A percentile compares a stretch with the other conserved stretches of the same genome.
Conservation (phyloP, 1,140 invertebrate species). For the Nephotettix cincticeps region DNA sequence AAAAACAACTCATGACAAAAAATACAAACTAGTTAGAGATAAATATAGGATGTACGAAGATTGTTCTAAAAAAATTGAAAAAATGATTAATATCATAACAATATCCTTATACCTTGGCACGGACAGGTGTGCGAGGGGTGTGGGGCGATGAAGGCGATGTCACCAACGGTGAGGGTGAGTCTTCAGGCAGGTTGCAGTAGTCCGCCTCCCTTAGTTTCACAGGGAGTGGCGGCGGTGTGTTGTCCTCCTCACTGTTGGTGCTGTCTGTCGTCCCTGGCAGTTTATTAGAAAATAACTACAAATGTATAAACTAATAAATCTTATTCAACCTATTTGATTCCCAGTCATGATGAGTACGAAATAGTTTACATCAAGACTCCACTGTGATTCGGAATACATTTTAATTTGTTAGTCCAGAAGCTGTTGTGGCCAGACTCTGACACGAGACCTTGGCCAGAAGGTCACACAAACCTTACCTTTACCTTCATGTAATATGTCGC, state of each 20-base stretch:
- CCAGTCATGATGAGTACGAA: no score
- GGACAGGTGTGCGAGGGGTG: conserved; percentile 20
- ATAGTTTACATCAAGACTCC: no score
- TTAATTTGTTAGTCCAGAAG: no score
- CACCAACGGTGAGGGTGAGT: conserved; percentile 40
- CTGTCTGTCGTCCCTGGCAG: conserved; percentile 61
- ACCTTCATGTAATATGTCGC: no score
- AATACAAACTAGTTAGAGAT: conserved; percentile 33
- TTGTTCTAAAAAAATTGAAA: neutral
- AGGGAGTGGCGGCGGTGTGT: conserved; percentile 65
- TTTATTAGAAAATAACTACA: no score
- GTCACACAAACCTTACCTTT: no score
- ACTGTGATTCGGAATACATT: no score
- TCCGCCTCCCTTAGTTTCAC: conserved; percentile 64
- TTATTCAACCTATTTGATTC: no score
- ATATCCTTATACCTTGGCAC: conserved; percentile 22
- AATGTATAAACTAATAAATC: no score
- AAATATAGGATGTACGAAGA: neutral
- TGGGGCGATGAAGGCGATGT: conserved; percentile 32
- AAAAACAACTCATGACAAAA: no score
- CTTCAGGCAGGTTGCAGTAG: conserved; percentile 57
- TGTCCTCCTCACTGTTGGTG: conserved; percentile 64
- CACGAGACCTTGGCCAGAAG: no score
- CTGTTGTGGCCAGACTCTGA: no score
- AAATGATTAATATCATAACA: neutral